Base-by-base conservation (phyloP, 2,797 vertebrate genomes). In the Sphenopsis melanotis region DNA sequence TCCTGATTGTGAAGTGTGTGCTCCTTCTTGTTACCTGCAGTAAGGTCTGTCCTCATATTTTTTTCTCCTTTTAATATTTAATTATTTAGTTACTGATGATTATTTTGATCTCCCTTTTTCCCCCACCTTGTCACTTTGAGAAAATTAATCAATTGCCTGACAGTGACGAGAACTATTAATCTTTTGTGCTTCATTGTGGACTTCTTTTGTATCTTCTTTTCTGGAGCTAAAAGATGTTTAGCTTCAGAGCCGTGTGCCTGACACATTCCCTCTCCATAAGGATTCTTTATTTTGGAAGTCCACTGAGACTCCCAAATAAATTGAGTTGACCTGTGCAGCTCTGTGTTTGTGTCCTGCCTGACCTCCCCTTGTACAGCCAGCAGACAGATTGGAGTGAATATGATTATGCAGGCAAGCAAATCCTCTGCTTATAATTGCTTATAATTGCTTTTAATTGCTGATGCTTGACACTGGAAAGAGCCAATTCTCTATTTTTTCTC, bases 301-400 rank as follows among this genome's bases (percentile, higher is more conserved):
- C 47, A 36, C 47, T 14, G 92, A 83, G 93, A 36, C 34, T 85
- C 81, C 32, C 36, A 80, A 34, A 87, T 94, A 95, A 94, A 94
- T 94, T 87, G 92, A 91, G 68, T 94, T 96, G 94, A 90, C 92
- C 94, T 83, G 61, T 88, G 70, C 53, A 75, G 65, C 56, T 77
- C 69, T 53, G 65, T 11, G 64, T 89, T 92, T 80, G 64, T 64
- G 42, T 93, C 65, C 88, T 86, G 47, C 82, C 76, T 86, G 80
- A 92, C 89, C 76, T 87, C 53, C 49, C 69, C 65, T 74, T 11
- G 0, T 27, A 7, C 10, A 59, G 72, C 89, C 60, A 71, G 82
- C 82, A 49, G 56, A 63, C 79, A 90, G 72, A 92, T 82, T 63
- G 39, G 37, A 84, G 41, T 61, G 83, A 87, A 70, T 89, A 4